These are phyloP conservation scores for Peromyscus eremicus DNA, from an alignment of 2,797 vertebrate species.

Conservation along the genomic window DNA sequence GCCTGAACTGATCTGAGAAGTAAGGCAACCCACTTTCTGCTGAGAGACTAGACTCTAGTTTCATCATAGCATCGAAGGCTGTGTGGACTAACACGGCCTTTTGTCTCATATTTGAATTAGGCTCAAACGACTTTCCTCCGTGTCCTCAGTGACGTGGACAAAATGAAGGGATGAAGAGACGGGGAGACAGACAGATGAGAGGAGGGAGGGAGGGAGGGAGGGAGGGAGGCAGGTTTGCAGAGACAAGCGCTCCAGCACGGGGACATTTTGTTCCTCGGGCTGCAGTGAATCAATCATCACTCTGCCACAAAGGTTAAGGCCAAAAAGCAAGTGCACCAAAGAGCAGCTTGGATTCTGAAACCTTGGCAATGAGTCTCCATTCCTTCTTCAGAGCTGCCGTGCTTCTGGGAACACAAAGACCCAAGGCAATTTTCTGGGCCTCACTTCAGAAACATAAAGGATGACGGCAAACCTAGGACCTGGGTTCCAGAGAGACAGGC, in stretches of 20 bases:
- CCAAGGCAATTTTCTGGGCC: background rate
- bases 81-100: background rate
- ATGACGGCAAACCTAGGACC: background rate
- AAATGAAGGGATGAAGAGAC: background rate
- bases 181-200: background rate
- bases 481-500: background rate
- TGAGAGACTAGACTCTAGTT: background rate
- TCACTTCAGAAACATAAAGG: background rate
- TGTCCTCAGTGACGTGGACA: background rate
- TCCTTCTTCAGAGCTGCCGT: background rate
- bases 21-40: slow-evolving; percentile 5
- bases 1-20: background rate
- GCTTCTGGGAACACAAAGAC: background rate
- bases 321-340: background rate
- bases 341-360: background rate
- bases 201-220: accelerated
- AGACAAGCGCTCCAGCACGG: background rate
- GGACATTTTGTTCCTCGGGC: background rate
- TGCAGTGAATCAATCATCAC: background rate
- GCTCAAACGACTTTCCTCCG: background rate
- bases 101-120: slow-evolving; percentile 37
- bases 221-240: background rate
- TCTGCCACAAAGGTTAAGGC: background rate
- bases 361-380: background rate
- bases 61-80: background rate